These are phyloP conservation scores for Micronycteris hirsuta DNA, from an alignment of 2,113 vertebrate genomes.

Conservation along the genomic window DNA sequence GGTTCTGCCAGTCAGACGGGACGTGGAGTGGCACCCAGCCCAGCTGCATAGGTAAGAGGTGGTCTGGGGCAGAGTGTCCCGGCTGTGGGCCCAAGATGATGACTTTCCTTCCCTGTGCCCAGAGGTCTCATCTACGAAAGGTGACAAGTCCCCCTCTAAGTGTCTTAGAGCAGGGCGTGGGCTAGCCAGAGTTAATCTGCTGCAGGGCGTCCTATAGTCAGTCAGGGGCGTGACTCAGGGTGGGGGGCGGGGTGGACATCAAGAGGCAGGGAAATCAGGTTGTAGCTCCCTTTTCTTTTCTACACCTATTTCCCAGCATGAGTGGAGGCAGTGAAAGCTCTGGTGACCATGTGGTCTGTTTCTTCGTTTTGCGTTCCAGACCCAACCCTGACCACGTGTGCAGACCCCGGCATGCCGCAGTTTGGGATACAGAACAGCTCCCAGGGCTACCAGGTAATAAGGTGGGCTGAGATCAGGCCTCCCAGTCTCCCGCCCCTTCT, in stretches of 20 bases:
- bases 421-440: slow-evolving; percentile 96
- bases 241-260: no score
- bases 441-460: slow-evolving; percentile 93
- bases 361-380: slow-evolving; percentile 80
- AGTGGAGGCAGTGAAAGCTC: rapidly evolving
- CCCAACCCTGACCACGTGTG: slow-evolving; percentile 91
- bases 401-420: slow-evolving; percentile 89
- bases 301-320: neutral
- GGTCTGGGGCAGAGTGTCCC: neutral
- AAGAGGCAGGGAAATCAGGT: neutral
- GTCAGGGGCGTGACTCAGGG: rapidly evolving
- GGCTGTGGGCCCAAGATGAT: neutral
- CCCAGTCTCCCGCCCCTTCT: neutral
- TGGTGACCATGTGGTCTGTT: neutral
- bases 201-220: rapidly evolving
- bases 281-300: neutral
- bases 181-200: neutral
- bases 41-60: slow-evolving; percentile 92
- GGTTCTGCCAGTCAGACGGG: slow-evolving; percentile 96
- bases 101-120: neutral
- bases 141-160: neutral
- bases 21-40: slow-evolving; percentile 96
- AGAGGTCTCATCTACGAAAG: neutral
- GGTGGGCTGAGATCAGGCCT: neutral
- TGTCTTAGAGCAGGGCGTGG: neutral